Base-by-base conservation (phyloP, 2,797 vertebrate genomes). In the Petrocephalus schoutedeni region DNA sequence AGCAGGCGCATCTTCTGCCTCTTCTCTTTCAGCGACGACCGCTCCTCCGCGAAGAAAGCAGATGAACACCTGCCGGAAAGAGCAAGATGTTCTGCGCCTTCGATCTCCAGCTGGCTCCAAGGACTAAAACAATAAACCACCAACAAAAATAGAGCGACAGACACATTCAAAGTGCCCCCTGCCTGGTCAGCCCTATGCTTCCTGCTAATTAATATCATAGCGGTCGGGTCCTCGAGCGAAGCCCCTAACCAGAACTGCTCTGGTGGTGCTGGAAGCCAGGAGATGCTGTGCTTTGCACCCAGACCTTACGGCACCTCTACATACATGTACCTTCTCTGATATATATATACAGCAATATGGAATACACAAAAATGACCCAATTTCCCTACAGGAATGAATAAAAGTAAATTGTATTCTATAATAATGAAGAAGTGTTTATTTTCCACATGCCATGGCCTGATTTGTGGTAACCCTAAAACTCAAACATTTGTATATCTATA, bases 1-100 rank as follows among this genome's bases (percentile, higher is more conserved):
- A 99, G 90, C 82, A 99, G 95, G 7, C 98, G 95, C 94, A 99
- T 99, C 94, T 99, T 99, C 92, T 98, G 98, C 74, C 98, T 95
- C 92, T 99, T 99, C 93, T 98, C 97, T 90, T 97, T 97, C 90
- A 99, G 93, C 0, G 98, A 97, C 57, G 97, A 97, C 91, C 98
- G 95, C 91, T 99, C 98, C 91, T 99, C 98, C 58, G 97, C 95
- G 92, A 99, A 99, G 94, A 99, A 99, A 0, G 98, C 98, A 23
- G 98, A 98, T n/a, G 98, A 99, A 95, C 98, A 99, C 92, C 98
- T 99, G 90, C 0, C 89, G 93, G 82, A 88, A 77, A 88, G 21
- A 88, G 86, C 74, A 71, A 9, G 64, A n/a, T 41, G 9, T 8
- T 61, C 0, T 41, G 41, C 28, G 28, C 28, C 28, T 28, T 28